Evolutionary conservation across 2,888 invertebrate genomes (phyloP), one percentile per base, ranked within the genome.

Genomic region (Cosmia trapezina): DNA sequence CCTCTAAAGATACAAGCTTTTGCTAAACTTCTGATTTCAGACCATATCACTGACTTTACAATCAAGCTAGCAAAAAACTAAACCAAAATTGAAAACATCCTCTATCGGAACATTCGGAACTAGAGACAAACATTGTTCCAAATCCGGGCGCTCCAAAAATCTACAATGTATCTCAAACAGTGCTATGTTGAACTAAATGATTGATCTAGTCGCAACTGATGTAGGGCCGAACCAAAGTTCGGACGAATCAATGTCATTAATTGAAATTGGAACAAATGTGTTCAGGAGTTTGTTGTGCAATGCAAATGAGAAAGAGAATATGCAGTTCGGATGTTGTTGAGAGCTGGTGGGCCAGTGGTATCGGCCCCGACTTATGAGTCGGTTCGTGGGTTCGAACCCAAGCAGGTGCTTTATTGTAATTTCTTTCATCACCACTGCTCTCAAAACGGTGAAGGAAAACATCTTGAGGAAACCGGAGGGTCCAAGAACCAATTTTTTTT

Each of bases 231-330:
- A 59, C 43, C 28, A 41, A 43, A 63, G 47, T 60, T 59, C n/a
- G n/a, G n/a, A n/a, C n/a, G n/a, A n/a, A n/a, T n/a, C n/a, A n/a
- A n/a, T n/a, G n/a, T n/a, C n/a, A n/a, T n/a, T n/a, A n/a, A 66
- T 62, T 54, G 65, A 64, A 71, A 81, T 69, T 49, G 28, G n/a
- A 76, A 81, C 69, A 71, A 81, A 62, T 72, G 65, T 28, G 4
- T 9, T 65, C 11, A 17, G 1, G 28, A 57, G 43, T 65, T 63
- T 37, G 51, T 12, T 78, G 37, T 14, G 5, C 17, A 1, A n/a
- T 28, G 11, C 33, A 33, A 62, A 57, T 47, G 6, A 47, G n/a
- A 62, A 2, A 45, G 14, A n/a, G 1, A 3, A 2, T n/a, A n/a
- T n/a, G 6, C 9, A n/a, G 12, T 28, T 53, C 12, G 5, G 5